Percentiles rank a stretch among this genome's conserved stretches.
Evolutionary conservation across 2,888 invertebrate genomes (phyloP).

Genomic region (Resseliella maxima): DNA sequence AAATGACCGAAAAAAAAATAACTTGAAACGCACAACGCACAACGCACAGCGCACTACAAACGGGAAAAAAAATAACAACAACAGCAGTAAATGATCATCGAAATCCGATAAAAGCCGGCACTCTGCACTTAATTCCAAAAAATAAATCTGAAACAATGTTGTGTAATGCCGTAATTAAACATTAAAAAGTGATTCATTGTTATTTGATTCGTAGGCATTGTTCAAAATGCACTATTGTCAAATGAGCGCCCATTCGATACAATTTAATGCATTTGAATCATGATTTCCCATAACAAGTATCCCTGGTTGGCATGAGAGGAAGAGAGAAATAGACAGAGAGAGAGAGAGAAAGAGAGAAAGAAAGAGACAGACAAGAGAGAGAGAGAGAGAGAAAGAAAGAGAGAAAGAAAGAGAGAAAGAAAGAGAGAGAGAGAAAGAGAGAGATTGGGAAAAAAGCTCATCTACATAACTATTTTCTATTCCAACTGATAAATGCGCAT

Average conservation of each 20-base stretch:
- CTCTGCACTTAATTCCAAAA: background rate
- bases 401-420: background rate
- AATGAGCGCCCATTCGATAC: background rate
- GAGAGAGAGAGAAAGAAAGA: too few species aligned
- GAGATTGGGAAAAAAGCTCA: background rate
- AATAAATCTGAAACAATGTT: constrained; percentile 48
- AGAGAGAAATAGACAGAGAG: too few species aligned
- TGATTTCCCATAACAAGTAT: too few species aligned
- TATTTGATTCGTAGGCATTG: constrained; percentile 24
- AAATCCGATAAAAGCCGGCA: background rate
- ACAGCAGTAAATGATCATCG: background rate
- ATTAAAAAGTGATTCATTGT: constrained; percentile 51
- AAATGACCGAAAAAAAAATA: background rate
- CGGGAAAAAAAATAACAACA: background rate
- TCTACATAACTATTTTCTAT: background rate
- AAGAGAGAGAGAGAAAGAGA: background rate
- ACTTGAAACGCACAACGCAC: too few species aligned
- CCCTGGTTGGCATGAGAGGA: too few species aligned
- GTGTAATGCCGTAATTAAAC: constrained; percentile 46
- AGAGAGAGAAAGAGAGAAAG: too few species aligned
- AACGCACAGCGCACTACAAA: background rate
- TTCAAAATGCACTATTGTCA: background rate
- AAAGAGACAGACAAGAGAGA: too few species aligned
- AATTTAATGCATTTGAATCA: background rate
- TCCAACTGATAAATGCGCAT: background rate